phyloP scores from a whole-genome alignment of 2,113 vertebrate genomes.

The Cebus imitator region DNA sequence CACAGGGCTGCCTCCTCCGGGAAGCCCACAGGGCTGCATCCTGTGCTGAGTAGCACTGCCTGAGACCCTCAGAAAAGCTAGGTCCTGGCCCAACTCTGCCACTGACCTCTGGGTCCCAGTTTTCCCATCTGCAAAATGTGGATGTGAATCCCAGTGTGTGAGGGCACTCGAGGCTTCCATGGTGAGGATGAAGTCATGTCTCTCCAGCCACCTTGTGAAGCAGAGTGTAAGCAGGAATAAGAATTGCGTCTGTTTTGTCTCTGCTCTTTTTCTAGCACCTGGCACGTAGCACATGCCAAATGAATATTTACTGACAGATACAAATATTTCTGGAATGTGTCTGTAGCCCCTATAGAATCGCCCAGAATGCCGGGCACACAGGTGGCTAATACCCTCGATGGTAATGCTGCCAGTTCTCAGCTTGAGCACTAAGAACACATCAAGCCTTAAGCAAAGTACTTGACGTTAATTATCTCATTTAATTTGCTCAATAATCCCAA shows the following conservation, averaged over 20 bases:
- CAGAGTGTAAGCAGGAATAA: not conserved
- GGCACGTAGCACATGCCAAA: slow-evolving; percentile 53
- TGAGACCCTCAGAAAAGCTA: not conserved
- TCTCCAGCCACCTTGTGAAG: not conserved
- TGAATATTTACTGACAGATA: not conserved
- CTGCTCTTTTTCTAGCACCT: not conserved
- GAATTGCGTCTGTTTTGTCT: not conserved
- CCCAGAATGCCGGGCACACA: not conserved
- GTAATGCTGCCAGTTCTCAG: not conserved
- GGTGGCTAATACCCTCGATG: not conserved
- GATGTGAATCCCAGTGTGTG: not conserved
- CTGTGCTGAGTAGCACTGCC: not conserved
- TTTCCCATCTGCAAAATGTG: not conserved
- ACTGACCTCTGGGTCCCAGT: not conserved
- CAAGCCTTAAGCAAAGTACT: not conserved
- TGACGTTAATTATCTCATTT: not conserved
- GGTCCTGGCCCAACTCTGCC: not conserved
- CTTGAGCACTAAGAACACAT: not conserved
- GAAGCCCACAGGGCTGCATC: not conserved
- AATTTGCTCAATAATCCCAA: not conserved
- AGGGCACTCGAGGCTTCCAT: not conserved
- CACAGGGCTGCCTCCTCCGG: not conserved
- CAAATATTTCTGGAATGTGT: not conserved
- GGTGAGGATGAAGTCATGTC: not conserved
- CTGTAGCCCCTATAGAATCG: not conserved